Evolutionary conservation across 2,113 vertebrate genomes (phyloP).

Genomic region (Cheilinus undulatus): DNA sequence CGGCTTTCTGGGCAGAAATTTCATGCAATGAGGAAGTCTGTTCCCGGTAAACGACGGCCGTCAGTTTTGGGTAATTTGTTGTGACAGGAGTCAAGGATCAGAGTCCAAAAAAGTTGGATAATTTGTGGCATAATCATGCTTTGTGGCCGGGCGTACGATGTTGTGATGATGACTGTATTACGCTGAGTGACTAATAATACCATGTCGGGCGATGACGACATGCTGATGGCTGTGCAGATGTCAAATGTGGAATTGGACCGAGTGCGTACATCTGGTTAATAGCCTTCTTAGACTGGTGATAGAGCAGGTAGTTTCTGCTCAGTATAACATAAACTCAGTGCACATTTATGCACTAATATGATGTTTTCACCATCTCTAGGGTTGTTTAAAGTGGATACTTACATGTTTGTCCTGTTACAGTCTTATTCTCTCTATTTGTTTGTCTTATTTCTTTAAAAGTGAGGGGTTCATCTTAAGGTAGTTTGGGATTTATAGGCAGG

Average conservation of each 20-base stretch:
- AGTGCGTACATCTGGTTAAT: conserved; percentile 19
- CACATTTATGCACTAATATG: no score
- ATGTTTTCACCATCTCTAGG: no score
- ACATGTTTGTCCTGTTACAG: no score
- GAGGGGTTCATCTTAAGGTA: neutral
- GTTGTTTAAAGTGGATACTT: no score
- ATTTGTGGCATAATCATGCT: conserved; percentile 16
- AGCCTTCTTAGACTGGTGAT: conserved; percentile 14
- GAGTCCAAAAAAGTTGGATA: conserved; percentile 12
- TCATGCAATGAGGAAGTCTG: conserved; percentile 19
- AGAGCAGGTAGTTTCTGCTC: conserved; percentile 14
- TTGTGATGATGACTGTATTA: conserved; percentile 42
- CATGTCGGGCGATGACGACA: conserved; percentile 34
- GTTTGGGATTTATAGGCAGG: neutral
- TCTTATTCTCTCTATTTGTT: no score
- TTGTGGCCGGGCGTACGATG: conserved; percentile 10
- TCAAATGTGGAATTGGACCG: conserved; percentile 20
- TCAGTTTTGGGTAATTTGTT: conserved; percentile 14
- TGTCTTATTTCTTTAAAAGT: neutral
- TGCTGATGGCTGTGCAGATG: neutral
- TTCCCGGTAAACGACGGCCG: conserved; percentile 1
- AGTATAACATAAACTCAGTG: neutral
- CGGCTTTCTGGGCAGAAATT: neutral
- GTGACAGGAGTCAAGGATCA: conserved; percentile 10
- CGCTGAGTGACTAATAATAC: conserved; percentile 44